These are phyloP conservation scores for Hirundo rustica DNA, from an alignment of 2,797 vertebrate species.

Conservation along the genomic window DNA sequence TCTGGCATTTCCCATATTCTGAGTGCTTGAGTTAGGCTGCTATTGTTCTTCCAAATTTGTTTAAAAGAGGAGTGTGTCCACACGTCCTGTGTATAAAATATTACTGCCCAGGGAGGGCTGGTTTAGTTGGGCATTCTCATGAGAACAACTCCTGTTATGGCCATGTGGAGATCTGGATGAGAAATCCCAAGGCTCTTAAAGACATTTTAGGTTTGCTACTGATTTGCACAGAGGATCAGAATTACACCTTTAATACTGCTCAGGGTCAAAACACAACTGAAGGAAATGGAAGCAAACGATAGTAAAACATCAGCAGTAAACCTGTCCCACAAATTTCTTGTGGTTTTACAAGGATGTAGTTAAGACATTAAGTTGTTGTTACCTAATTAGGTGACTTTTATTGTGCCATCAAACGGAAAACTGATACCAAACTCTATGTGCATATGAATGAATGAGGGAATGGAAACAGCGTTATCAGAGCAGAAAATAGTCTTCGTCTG, in stretches of 20 bases:
- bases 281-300: slow-evolving; percentile 9
- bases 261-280: slow-evolving; percentile 2
- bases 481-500: not conserved
- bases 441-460: not conserved
- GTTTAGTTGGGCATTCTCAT: not conserved
- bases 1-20: not conserved
- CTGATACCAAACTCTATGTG: not conserved
- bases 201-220: not conserved
- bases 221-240: not conserved
- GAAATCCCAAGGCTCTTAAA: slow-evolving; percentile 20
- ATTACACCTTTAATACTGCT: not conserved
- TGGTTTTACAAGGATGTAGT: slow-evolving; percentile 50
- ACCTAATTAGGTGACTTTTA: slow-evolving; percentile 61
- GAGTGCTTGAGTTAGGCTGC: not conserved
- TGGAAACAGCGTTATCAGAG: not conserved
- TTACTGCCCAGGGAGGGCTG: not conserved
- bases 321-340: slow-evolving; percentile 48
- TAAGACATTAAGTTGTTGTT: slow-evolving; percentile 59
- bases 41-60: not conserved
- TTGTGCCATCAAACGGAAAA: slow-evolving; percentile 50
- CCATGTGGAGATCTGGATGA: not conserved
- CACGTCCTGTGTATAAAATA: not conserved
- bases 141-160: not conserved
- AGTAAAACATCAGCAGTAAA: slow-evolving; percentile 63
- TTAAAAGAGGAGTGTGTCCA: not conserved